Base-by-base conservation (phyloP, 35 echinoderm and acorn worm genomes). In the Nesometra sesokonis region DNA sequence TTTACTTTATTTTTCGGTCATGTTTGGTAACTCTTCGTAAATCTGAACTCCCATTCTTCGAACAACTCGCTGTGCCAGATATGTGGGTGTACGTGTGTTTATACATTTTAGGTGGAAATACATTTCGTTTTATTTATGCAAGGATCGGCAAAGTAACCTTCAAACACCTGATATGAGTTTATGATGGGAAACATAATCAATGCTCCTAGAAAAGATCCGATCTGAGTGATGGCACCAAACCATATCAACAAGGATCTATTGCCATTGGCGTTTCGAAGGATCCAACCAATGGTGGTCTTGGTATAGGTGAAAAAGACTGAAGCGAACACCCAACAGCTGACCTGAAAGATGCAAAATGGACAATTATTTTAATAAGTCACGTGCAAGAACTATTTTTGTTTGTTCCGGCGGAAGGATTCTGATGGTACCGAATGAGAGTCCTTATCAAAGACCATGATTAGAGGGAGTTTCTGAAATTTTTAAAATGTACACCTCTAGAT, bases 111-210 rank as follows among this genome's bases (percentile, higher is more conserved):
- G 52, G 35, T 17, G 32, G 77, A 17, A 80, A 88, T 78, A 47
- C 86, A 88, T n/a, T 32, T 29, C 13, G 35, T 17, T 52, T 67
- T 88, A 67, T 83, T 85, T 77, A 88, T 79, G 32, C 94, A 97
- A 0, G 89, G 84, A 33, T 90, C 80, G 9, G 80, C 88, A 34
- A 90, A 96, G 43, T 90, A 92, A 0, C 82, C 52, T 67, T 88
- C 36, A 40, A 93, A 90, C 31, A 91, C 23, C 17, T 85, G 29
- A 4, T 47, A 30, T 11, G 82, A 36, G 36, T 88, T 99, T 80
- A 99, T 90, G 0, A 99, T 76, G 27, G 96, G 96, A 46, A 91
- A 99, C 90, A 93, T 99, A 47, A 92, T 91, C 21, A 94, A 37
- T 9, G 96, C 93, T 32, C 96, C 96, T 0, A 93, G 67, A 35